These are phyloP conservation scores for Lasioglossum morio DNA, from an alignment of 2,888 invertebrate genomes.

Conservation along the genomic window DNA sequence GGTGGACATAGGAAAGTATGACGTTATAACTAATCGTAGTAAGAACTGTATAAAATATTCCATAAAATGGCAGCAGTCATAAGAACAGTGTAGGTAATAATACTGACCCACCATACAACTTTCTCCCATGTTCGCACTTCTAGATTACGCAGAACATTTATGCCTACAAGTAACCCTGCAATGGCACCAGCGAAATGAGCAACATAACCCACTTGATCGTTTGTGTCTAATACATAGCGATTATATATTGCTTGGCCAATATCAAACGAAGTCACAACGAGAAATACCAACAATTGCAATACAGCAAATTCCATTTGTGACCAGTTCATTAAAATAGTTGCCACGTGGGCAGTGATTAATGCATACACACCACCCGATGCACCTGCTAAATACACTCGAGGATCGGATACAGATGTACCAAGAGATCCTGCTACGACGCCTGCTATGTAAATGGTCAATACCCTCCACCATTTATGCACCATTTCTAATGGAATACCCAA, in stretches of 20 bases:
- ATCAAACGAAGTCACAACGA: conserved; percentile 93
- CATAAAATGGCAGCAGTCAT: conserved; percentile 91
- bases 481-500: conserved; percentile 98
- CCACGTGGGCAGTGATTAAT: conserved; percentile 95
- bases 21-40: conserved; percentile 80
- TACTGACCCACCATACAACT: conserved; percentile 92
- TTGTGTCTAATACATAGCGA: conserved; percentile 89
- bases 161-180: conserved; percentile 93
- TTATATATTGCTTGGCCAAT: conserved; percentile 96
- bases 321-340: conserved; percentile 98
- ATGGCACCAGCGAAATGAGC: conserved; percentile 97
- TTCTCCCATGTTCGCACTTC: conserved; percentile 93
- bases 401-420: conserved; percentile 92
- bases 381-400: conserved; percentile 93
- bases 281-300: conserved; percentile 92
- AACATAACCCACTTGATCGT: conserved; percentile 95
- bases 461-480: conserved; percentile 98
- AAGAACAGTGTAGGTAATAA: conserved; percentile 89
- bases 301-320: conserved; percentile 97
- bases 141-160: conserved; percentile 93
- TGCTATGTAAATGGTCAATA: conserved; percentile 92
- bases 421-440: conserved; percentile 95
- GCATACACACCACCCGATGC: conserved; percentile 98
- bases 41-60: conserved; percentile 88
- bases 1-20: background rate